These are phyloP conservation scores for Cephus pulcher DNA, from an alignment of 2,888 invertebrate genomes.

Conservation along the genomic window DNA sequence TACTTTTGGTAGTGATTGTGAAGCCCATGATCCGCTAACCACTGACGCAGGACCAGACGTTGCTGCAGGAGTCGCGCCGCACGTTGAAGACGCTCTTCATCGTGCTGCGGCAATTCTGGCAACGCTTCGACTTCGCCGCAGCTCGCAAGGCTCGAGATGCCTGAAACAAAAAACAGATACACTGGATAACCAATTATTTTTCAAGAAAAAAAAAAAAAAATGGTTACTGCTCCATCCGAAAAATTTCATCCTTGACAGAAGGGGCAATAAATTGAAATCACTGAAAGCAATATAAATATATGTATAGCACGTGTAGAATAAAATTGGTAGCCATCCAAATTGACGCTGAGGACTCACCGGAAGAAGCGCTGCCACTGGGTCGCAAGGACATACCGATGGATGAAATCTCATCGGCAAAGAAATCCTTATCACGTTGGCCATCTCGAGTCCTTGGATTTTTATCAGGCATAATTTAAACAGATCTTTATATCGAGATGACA, in stretches of 20 bases:
- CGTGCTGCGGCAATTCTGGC: conserved; percentile 85
- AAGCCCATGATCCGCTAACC: conserved; percentile 81
- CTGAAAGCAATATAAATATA: not conserved
- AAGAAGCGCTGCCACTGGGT: conserved; percentile 79
- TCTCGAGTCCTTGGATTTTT: conserved; percentile 57
- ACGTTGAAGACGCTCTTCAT: conserved; percentile 84
- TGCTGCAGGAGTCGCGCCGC: conserved; percentile 86
- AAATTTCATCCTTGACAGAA: not conserved
- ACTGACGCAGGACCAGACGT: conserved; percentile 85
- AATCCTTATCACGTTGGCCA: conserved; percentile 59
- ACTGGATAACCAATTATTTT: not conserved
- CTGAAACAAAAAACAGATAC: conserved; percentile 64
- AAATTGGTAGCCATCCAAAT: not conserved
- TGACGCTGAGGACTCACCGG: conserved; percentile 71
- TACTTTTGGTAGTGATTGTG: conserved; percentile 81
- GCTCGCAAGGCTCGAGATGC: conserved; percentile 85
- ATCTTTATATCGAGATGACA: not conserved
- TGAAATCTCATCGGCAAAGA: conserved; percentile 75
- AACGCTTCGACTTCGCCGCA: conserved; percentile 83
- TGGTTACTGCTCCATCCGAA: not conserved
- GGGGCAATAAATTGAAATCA: not conserved
- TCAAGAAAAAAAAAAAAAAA: not conserved
- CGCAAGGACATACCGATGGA: conserved; percentile 87
- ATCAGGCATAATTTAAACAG: conserved; percentile 57
- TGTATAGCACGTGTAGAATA: not conserved